phyloP scores from a whole-genome alignment of 1,140 invertebrate species.

The Lithobius niger region DNA sequence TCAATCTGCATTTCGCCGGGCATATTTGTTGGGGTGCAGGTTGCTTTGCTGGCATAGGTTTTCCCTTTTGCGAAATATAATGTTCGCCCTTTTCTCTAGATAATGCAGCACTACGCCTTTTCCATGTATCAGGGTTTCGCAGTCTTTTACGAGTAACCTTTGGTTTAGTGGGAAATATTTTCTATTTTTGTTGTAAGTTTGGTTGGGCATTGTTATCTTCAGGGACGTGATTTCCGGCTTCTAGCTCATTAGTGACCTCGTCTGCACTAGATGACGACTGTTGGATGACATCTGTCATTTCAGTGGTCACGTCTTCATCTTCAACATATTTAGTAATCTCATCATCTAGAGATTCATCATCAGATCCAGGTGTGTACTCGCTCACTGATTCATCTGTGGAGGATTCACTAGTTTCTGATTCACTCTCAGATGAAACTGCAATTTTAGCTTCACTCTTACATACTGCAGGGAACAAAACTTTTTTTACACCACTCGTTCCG shows the following conservation, averaged over 20 bases:
- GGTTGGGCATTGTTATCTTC: neutral
- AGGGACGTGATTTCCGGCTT: neutral
- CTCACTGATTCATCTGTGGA: neutral
- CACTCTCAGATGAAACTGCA: too few species aligned
- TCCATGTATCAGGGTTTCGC: slow-evolving; percentile 2
- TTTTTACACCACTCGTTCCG: neutral
- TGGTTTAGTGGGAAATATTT: neutral
- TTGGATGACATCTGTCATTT: neutral
- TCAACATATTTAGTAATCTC: neutral
- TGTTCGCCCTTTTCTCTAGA: neutral
- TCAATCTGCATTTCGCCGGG: neutral
- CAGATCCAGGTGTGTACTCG: neutral
- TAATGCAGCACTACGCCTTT: neutral
- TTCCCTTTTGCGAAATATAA: neutral
- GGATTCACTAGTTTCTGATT: neutral
- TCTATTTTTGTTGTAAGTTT: neutral
- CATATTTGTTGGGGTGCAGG: neutral
- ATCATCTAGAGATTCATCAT: too few species aligned
- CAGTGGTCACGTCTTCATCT: neutral
- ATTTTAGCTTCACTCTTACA: neutral
- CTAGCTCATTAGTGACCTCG: neutral
- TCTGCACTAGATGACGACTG: neutral
- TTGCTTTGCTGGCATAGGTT: neutral
- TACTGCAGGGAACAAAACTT: neutral
- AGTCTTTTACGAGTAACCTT: neutral